Evolutionary conservation across 2,113 vertebrate genomes (phyloP).

Genomic region (Ophthalmolycus amberensis): DNA sequence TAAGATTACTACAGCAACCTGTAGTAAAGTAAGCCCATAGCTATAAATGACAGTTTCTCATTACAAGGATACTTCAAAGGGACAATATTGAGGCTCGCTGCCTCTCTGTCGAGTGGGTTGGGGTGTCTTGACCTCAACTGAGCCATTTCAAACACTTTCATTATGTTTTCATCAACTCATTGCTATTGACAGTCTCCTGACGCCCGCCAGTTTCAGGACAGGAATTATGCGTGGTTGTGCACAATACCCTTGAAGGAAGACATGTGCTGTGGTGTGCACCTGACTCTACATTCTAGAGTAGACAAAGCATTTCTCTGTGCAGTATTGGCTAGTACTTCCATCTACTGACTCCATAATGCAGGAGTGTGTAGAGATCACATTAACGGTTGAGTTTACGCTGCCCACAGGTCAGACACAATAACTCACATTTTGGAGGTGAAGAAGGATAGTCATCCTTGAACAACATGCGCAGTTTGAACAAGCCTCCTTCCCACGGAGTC

Average conservation of each 20-base stretch:
- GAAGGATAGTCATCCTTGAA: constrained; percentile 90
- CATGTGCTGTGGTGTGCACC: not conserved
- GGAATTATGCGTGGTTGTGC: not conserved
- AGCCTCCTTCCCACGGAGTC: constrained; percentile 89
- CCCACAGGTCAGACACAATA: not conserved
- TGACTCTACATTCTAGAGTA: not conserved
- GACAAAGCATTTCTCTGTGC: not conserved
- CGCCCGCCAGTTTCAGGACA: not conserved
- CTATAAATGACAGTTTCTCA: not conserved
- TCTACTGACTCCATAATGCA: not conserved
- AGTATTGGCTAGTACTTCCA: no score
- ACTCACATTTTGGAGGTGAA: constrained; percentile 87
- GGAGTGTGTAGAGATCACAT: not conserved
- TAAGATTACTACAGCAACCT: not conserved
- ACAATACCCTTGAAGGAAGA: not conserved
- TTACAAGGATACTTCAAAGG: not conserved
- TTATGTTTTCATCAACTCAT: no score
- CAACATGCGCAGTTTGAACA: constrained; percentile 88
- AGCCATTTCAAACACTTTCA: not conserved
- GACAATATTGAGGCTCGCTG: not conserved
- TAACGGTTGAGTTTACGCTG: not conserved
- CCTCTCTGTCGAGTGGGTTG: not conserved
- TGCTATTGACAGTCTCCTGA: not conserved
- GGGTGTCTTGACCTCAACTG: no score
- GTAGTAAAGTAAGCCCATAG: no score